These are phyloP conservation scores for Furnarius figulus DNA, from an alignment of 2,113 vertebrate species.

Conservation along the genomic window DNA sequence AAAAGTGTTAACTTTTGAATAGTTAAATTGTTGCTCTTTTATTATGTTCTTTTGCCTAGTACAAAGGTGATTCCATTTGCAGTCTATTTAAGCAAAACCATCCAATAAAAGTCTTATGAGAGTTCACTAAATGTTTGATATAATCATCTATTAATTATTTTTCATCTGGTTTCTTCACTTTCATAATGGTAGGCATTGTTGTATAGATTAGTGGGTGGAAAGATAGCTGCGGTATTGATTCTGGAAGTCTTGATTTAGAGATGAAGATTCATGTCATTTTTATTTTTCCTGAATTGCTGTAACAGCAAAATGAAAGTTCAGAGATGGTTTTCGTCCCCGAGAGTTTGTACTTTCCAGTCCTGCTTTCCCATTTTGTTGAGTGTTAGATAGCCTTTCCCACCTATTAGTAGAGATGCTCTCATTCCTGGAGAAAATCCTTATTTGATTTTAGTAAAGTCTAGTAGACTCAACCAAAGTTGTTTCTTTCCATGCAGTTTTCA, in stretches of 20 bases:
- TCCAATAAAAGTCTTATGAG: neutral
- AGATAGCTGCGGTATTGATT: neutral
- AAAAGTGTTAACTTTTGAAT: neutral
- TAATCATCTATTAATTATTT: conserved; percentile 15
- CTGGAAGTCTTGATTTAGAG: conserved; percentile 8
- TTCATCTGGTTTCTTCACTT: conserved; percentile 13
- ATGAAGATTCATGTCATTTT: neutral
- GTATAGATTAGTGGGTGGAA: conserved; percentile 6
- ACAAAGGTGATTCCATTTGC: neutral
- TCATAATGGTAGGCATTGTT: neutral
- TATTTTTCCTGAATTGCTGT: neutral
- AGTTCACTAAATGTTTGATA: neutral
- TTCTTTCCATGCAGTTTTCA: neutral
- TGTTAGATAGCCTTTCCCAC: neutral
- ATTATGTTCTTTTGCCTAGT: neutral
- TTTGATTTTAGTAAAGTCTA: neutral
- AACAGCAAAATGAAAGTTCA: neutral
- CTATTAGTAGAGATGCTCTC: neutral
- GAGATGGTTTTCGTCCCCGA: neutral
- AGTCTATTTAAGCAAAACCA: neutral
- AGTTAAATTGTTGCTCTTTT: neutral
- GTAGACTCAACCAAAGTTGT: neutral
- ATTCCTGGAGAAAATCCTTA: neutral
- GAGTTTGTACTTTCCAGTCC: neutral
- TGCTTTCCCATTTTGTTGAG: neutral